Evolutionary conservation across 2,888 invertebrate genomes (phyloP).

Genomic region (Tortricodes alternella): DNA sequence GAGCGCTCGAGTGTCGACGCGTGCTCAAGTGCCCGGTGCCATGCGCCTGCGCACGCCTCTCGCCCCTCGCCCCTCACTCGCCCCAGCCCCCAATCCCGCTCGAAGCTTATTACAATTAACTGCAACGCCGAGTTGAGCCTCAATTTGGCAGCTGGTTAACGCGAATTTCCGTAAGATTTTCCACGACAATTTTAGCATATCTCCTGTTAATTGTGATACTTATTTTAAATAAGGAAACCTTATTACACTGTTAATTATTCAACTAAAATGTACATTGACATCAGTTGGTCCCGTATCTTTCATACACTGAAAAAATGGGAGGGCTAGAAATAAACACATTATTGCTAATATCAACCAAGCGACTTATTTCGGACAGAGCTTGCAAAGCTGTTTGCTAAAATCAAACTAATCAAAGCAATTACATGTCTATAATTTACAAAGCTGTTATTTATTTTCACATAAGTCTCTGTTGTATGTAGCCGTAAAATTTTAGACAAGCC

Average conservation of each 20-base stretch:
- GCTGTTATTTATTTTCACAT: too few species aligned
- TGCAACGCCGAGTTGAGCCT: conserved; percentile 62
- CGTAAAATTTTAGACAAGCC: too few species aligned
- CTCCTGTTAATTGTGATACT: conserved; percentile 25
- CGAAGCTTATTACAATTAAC: conserved; percentile 74
- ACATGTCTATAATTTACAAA: too few species aligned
- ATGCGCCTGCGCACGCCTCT: conserved; percentile 69
- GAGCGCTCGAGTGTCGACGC: conserved; percentile 73
- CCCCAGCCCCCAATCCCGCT: conserved; percentile 39
- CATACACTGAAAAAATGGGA: too few species aligned
- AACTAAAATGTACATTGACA: too few species aligned
- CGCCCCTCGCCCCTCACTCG: conserved; percentile 35
- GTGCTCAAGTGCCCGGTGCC: conserved; percentile 71
- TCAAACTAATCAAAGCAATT: too few species aligned
- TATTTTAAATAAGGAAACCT: background rate
- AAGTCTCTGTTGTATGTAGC: too few species aligned
- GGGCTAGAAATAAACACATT: too few species aligned
- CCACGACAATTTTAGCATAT: conserved; percentile 31
- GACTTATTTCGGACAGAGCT: too few species aligned
- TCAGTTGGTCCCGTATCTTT: too few species aligned
- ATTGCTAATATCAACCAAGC: too few species aligned
- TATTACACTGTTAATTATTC: background rate
- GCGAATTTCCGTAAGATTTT: conserved; percentile 37
- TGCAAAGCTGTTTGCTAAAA: too few species aligned
- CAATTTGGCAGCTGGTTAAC: conserved; percentile 61